These are phyloP conservation scores for Cheilosia pagana DNA, from an alignment of 2,888 invertebrate species.

Conservation along the genomic window DNA sequence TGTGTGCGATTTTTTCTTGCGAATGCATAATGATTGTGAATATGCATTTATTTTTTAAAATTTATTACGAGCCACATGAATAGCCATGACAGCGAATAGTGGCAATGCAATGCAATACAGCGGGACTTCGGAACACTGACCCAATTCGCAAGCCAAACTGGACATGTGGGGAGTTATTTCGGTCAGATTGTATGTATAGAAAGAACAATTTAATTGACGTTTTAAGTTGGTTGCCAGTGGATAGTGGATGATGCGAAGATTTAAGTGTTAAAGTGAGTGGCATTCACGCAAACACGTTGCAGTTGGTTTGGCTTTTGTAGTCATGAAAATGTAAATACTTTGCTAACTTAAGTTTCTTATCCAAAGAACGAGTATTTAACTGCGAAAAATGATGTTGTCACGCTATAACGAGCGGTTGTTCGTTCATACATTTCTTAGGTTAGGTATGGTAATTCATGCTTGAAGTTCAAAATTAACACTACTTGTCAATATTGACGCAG, in stretches of 20 bases:
- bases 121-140: constrained; percentile 71
- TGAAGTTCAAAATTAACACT: too few species aligned
- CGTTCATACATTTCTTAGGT: background rate
- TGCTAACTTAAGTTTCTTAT: background rate
- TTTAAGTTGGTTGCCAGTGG: constrained; percentile 8
- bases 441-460: too few species aligned
- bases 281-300: constrained; percentile 32
- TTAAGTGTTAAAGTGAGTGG: constrained; percentile 28
- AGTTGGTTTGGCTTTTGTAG: background rate
- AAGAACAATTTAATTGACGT: constrained; percentile 37
- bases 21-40: constrained; percentile 16
- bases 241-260: constrained; percentile 13
- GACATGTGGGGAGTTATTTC: constrained; percentile 54
- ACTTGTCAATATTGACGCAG: too few species aligned
- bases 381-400: background rate
- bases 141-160: constrained; percentile 46
- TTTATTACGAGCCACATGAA: constrained; percentile 65
- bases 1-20: constrained; percentile 7
- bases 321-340: constrained; percentile 12
- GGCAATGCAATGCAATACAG: constrained; percentile 40
- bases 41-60: constrained; percentile 44
- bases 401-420: constrained; percentile 2
- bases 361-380: background rate
- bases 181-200: constrained; percentile 19
- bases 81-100: constrained; percentile 38